Evolutionary conservation across 2,888 invertebrate species (phyloP).

Genomic region (Saturnia pavonia): DNA sequence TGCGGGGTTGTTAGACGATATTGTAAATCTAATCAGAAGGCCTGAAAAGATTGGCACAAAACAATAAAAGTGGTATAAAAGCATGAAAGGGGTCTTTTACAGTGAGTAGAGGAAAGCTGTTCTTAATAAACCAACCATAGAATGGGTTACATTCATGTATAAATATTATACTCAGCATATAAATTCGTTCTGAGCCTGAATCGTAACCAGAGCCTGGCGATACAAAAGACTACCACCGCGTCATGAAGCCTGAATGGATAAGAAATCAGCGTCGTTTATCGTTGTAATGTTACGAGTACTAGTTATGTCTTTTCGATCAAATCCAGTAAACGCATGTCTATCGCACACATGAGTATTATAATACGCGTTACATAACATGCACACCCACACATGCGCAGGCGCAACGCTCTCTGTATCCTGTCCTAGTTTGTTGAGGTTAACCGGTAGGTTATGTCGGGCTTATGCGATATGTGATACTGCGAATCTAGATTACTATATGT

Average conservation of each 20-base stretch:
- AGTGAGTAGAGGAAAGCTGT: too few relatives aligned
- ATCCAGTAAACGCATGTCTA: not conserved
- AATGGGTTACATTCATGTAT: not conserved
- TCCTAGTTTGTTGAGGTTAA: conserved; percentile 71
- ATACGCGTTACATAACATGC: not conserved
- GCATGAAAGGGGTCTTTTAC: too few relatives aligned
- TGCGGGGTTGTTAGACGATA: too few relatives aligned
- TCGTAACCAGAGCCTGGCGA: not conserved
- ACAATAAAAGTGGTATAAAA: too few relatives aligned
- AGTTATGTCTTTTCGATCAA: not conserved
- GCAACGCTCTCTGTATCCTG: conserved; percentile 62
- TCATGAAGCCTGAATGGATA: not conserved
- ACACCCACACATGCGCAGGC: conserved; percentile 20
- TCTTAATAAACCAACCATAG: not conserved
- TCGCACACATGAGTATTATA: not conserved
- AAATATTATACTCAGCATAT: not conserved
- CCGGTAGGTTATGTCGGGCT: conserved; percentile 40
- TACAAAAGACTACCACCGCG: not conserved
- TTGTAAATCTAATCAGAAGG: too few relatives aligned
- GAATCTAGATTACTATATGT: conserved; percentile 10
- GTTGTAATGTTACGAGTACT: too few relatives aligned
- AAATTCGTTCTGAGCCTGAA: not conserved
- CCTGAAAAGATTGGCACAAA: too few relatives aligned
- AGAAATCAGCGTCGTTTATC: not conserved
- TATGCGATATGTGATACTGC: conserved; percentile 6